phyloP scores from a whole-genome alignment of 2,113 vertebrate species.

The Siniperca knerii region DNA sequence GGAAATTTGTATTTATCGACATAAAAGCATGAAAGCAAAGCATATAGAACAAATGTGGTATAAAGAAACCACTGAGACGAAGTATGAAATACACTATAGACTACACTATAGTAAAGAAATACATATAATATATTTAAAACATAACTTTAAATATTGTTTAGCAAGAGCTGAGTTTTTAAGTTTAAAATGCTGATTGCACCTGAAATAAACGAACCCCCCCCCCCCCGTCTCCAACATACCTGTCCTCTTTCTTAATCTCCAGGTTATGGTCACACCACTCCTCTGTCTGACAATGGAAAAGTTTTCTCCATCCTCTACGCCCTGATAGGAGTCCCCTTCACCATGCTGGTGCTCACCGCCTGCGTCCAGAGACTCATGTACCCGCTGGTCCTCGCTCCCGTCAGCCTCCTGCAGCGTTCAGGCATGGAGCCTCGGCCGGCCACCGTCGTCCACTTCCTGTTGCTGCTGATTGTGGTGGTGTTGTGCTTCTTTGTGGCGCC shows the following conservation, averaged over 20 bases:
- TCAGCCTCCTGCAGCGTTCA: conserved; percentile 76
- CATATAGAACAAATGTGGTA: not conserved
- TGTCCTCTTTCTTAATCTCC: conserved; percentile 3
- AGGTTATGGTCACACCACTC: conserved; percentile 93
- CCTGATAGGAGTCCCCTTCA: conserved; percentile 90
- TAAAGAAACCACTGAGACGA: not conserved
- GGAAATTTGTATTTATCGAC: not conserved
- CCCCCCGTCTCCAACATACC: not conserved
- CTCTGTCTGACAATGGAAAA: conserved; percentile 89
- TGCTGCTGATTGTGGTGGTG: conserved; percentile 79
- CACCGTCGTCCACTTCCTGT: conserved; percentile 82
- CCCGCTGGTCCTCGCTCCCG: conserved; percentile 82
- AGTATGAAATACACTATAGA: no score
- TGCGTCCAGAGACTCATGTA: conserved; percentile 88
- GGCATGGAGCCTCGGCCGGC: conserved; percentile 80
- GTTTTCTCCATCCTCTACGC: conserved; percentile 91
- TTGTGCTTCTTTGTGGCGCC: conserved; percentile 87
- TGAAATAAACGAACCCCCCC: not conserved
- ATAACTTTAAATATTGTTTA: not conserved
- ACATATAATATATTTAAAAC: not conserved
- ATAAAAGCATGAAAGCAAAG: not conserved
- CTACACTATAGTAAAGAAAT: no score
- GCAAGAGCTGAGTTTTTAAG: not conserved
- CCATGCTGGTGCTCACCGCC: conserved; percentile 91
- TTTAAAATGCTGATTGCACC: not conserved